Evolutionary conservation across 1,140 invertebrate genomes (phyloP), one percentile per base, ranked within the genome.

Genomic region (Ladona fulva): DNA sequence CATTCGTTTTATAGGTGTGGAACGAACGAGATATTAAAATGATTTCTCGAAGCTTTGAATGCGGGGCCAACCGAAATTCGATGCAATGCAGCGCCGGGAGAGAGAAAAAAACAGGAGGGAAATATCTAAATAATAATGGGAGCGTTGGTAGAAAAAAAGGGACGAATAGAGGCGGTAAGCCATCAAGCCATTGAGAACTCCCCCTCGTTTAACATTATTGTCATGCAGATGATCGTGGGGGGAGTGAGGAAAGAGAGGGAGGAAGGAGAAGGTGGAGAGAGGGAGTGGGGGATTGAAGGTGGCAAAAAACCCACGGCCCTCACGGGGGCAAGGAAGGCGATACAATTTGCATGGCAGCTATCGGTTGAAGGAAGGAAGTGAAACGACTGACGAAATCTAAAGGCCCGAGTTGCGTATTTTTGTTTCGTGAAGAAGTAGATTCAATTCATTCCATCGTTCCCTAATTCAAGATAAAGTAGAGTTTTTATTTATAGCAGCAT

Each of bases 101-200:
- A 66, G n/a, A 66, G n/a, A 66, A 16, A 22, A 66, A 22, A 66
- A 22, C 52, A 66, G 3, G 52, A 22, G 52, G 5, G 52, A 66
- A 66, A 66, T 19, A 66, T 66, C n/a, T 66, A 66, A 66, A 66
- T 66, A 66, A 66, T 66, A 66, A 66, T 66, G 52, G n/a, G 52
- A 66, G n/a, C 16, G 52, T 66, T 16, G 52, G 14, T 66, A 19
- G n/a, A 66, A 66, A 66, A 66, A 66, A 66, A 19, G 52, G 52
- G 5, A 22, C 3, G 52, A 66, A 66, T 66, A 66, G 52, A 22
- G 52, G 52, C 52, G 52, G 52, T 66, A 22, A 16, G n/a, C 52
- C 52, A 66, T 66, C 52, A 16, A 66, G 52, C 52, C 52, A 66
- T 66, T 66, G 52, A 66, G 52, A 66, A 66, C 52, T 19, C 52